Percentiles rank a stretch among this genome's conserved stretches.
These are phyloP conservation scores for Cherax quadricarinatus DNA, from an alignment of 1,140 invertebrate species.

Conservation along the genomic window DNA sequence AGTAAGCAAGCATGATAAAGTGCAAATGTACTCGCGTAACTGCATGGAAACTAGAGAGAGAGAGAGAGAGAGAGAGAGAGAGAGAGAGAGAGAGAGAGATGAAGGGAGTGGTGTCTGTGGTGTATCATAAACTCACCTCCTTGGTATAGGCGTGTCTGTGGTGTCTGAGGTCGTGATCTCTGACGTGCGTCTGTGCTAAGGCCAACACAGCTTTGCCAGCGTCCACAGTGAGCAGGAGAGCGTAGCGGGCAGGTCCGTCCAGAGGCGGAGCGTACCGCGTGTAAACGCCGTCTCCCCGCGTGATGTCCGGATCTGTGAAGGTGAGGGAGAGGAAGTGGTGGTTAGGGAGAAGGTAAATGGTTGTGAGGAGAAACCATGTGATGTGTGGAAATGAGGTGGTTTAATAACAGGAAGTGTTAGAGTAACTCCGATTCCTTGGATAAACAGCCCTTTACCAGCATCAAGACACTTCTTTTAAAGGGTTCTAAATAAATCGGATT, in stretches of 20 bases:
- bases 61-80: no score
- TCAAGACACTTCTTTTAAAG: no score
- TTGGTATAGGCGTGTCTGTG: conserved; percentile 58
- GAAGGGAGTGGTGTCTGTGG: no score
- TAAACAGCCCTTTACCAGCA: no score
- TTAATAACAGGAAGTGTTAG: not conserved
- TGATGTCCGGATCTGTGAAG: conserved; percentile 81
- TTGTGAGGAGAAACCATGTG: not conserved
- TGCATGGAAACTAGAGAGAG: no score
- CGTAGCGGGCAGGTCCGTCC: conserved; percentile 71
- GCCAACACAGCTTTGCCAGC: conserved; percentile 65
- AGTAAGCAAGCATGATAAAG: no score
- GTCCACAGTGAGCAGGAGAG: conserved; percentile 70
- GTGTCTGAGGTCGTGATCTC: conserved; percentile 47
- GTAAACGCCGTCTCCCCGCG: conserved; percentile 83
- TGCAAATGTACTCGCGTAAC: no score
- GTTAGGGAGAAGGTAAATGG: not conserved
- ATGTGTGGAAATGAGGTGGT: not conserved
- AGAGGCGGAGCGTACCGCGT: conserved; percentile 79
- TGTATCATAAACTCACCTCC: conserved; percentile 20
- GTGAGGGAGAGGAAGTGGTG: conserved; percentile 17
- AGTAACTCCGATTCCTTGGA: no score
- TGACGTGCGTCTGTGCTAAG: conserved; percentile 47
- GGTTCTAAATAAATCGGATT: no score
- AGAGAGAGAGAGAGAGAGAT: no score